Percentiles rank a stretch among this genome's conserved stretches.
phyloP scores from a whole-genome alignment of 2,113 vertebrate genomes.

The Dissostichus mawsoni region DNA sequence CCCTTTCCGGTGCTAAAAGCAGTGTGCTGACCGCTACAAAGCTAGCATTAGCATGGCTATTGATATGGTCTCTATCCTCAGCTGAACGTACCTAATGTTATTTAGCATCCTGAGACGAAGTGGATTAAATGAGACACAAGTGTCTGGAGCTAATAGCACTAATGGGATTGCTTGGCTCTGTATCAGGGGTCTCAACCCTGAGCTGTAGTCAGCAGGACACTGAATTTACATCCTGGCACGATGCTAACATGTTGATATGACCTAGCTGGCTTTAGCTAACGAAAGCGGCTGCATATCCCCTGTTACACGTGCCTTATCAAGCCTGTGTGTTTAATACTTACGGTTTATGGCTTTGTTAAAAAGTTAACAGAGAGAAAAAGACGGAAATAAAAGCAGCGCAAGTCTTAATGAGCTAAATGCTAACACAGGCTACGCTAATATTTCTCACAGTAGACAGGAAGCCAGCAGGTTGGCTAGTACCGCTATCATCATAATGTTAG shows the following conservation, averaged over 20 bases:
- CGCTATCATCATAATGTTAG: constrained; percentile 26
- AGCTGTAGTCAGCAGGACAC: constrained; percentile 68
- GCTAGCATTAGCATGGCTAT: constrained; percentile 69
- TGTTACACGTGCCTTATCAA: constrained; percentile 39
- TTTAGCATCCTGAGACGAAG: constrained; percentile 73
- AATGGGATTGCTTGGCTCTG: constrained; percentile 72
- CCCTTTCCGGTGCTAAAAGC: constrained; percentile 28
- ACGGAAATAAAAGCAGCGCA: constrained; percentile 12
- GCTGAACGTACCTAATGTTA: constrained; percentile 45
- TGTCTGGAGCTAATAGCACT: constrained; percentile 63
- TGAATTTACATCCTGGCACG: constrained; percentile 43
- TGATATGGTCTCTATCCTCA: constrained; percentile 58
- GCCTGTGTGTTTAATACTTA: constrained; percentile 53
- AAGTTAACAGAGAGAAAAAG: neutral
- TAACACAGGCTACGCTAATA: constrained; percentile 61
- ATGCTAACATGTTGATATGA: constrained; percentile 66
- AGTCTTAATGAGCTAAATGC: constrained; percentile 30
- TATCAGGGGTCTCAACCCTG: constrained; percentile 59
- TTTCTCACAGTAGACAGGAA: constrained; percentile 73
- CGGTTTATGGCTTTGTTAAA: constrained; percentile 60
- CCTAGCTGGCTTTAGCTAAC: constrained; percentile 45
- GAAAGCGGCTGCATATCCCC: constrained; percentile 9
- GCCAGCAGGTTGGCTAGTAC: constrained; percentile 61
- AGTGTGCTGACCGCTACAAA: constrained; percentile 39
- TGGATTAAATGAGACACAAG: constrained; percentile 61